Evolutionary conservation across 2,797 vertebrate species (phyloP), one percentile per base, ranked within the genome.

Genomic region (Sebastes hubbsi): DNA sequence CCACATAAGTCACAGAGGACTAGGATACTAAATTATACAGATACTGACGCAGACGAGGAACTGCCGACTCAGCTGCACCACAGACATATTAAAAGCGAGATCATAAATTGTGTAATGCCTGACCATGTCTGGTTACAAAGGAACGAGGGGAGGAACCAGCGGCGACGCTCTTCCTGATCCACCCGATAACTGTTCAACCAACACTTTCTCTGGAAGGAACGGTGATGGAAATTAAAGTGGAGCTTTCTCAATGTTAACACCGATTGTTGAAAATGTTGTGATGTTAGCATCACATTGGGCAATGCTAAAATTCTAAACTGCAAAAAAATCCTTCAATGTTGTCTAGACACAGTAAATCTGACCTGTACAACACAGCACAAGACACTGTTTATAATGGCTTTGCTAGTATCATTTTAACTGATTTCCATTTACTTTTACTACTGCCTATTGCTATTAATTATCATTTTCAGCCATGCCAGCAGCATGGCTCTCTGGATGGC

Each of bases 21-120:
- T n/a, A 49, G 64, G 78, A 86, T 68, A 73, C 82, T 94, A 90
- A 92, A 94, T 92, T 88, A 91, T 91, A 91, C 71, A 91, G 85
- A 83, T 60, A 32, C 34, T 91, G 88, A 90, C 42, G 83, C 81
- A 89, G 80, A 54, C 80, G 65, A 63, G 74, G 75, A 86, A 85
- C 58, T 78, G 90, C 86, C 6, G 73, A 91, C 84, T 94, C 90
- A 91, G 91, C 87, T 64, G 77, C 73, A 69, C 54, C 75, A 67
- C 72, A 80, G 86, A 83, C 81, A 81, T 84, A 84, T 84, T 78
- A 68, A 85, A 88, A 88, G 75, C 60, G 42, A 72, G 77, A 80
- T 82, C 76, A 89, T 87, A 87, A 91, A 90, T 77, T 61, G 82
- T 73, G 70, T 38, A 83, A 73, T 2, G 68, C 59, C 76, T 30